Evolutionary conservation across 2,888 invertebrate species (phyloP).

Genomic region (Lasioglossum lativentre): DNA sequence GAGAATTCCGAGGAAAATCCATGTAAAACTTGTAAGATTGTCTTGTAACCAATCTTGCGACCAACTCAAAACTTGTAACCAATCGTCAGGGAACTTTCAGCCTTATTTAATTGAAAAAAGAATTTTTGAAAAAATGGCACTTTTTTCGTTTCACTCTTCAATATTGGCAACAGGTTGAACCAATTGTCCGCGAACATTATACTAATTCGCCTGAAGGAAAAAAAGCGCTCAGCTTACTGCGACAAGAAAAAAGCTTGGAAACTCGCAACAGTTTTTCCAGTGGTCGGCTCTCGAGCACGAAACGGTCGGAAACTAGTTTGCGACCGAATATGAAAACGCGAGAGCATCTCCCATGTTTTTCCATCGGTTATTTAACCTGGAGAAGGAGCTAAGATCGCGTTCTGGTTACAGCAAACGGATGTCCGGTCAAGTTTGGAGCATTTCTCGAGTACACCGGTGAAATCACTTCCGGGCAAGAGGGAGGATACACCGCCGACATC

Average conservation of each 20-base stretch:
- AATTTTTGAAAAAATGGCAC: no score
- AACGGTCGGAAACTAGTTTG: neutral
- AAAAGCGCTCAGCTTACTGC: neutral
- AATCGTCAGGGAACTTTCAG: no score
- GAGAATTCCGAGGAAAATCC: no score
- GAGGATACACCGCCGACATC: conserved; percentile 83
- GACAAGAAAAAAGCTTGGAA: neutral
- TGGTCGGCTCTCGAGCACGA: neutral
- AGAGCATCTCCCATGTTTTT: neutral
- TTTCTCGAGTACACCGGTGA: conserved; percentile 83
- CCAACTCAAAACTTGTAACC: no score
- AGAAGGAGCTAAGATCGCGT: neutral
- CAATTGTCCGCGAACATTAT: no score
- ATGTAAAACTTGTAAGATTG: no score
- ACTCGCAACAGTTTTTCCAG: neutral
- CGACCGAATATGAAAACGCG: neutral
- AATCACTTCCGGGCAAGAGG: conserved; percentile 82
- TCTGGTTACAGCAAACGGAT: conserved; percentile 81
- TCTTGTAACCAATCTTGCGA: no score
- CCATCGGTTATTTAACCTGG: neutral
- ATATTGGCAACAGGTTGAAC: no score
- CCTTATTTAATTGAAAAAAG: no score
- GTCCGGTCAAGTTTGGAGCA: conserved; percentile 83
- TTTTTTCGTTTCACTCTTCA: no score
- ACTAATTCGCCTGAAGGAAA: neutral